Percentiles rank a stretch among this genome's conserved stretches.
Evolutionary conservation across 2,113 vertebrate genomes (phyloP).

Genomic region (Benitochromis conjunctus): DNA sequence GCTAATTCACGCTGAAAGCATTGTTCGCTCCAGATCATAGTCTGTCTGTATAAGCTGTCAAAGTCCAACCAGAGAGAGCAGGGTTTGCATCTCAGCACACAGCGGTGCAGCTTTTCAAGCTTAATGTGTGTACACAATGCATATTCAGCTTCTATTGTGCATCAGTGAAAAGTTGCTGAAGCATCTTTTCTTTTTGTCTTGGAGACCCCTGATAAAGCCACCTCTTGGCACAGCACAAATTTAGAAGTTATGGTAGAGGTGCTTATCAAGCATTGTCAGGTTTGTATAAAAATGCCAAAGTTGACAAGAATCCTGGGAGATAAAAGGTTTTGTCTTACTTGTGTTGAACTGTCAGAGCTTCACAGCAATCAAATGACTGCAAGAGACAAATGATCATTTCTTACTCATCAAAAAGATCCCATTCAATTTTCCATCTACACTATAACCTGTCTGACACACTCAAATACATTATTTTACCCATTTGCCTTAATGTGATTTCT

Average conservation of each 20-base stretch:
- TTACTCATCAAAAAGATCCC: neutral
- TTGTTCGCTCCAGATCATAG: neutral
- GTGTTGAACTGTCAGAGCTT: neutral
- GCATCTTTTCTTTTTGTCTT: neutral
- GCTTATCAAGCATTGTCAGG: neutral
- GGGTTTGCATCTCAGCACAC: neutral
- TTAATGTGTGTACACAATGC: neutral
- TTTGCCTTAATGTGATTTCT: neutral
- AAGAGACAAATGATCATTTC: neutral
- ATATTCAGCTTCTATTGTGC: neutral
- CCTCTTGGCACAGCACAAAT: neutral
- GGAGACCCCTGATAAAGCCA: neutral
- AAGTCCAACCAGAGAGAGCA: neutral
- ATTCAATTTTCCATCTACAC: neutral
- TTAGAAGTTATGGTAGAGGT: neutral
- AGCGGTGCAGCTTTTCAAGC: neutral
- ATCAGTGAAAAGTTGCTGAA: neutral
- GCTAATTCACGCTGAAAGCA: neutral
- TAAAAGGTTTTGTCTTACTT: neutral
- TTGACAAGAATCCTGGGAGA: neutral
- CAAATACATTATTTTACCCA: neutral
- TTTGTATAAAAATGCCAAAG: neutral
- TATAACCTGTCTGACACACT: neutral
- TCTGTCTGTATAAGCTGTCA: neutral
- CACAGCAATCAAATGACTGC: neutral